phyloP scores from a whole-genome alignment of 2,888 invertebrate species.

The Hesperia comma region DNA sequence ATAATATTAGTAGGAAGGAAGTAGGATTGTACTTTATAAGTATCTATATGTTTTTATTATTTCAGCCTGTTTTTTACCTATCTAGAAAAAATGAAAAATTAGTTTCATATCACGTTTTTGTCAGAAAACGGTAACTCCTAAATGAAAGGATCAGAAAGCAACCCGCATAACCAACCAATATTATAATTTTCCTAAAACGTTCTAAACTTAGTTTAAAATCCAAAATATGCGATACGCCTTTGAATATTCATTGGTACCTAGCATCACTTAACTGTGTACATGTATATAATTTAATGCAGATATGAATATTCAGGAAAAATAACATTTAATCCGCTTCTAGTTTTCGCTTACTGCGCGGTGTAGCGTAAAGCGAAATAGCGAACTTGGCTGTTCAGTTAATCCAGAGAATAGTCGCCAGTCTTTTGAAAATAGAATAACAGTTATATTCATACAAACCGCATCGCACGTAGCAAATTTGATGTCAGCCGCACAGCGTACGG shows the following conservation, averaged over 20 bases:
- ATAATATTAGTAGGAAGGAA: too few relatives aligned
- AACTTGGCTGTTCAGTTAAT: slow-evolving; percentile 17
- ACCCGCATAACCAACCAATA: not conserved
- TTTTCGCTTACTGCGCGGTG: slow-evolving; percentile 4
- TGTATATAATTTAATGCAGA: not conserved
- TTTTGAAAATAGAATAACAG: slow-evolving; percentile 33
- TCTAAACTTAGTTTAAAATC: not conserved
- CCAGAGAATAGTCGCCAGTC: slow-evolving; percentile 18
- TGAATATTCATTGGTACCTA: not conserved
- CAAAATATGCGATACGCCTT: not conserved
- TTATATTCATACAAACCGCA: slow-evolving; percentile 25
- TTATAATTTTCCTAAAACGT: not conserved
- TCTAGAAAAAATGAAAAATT: too few relatives aligned
- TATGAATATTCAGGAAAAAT: slow-evolving; percentile 1
- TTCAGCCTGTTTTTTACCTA: too few relatives aligned
- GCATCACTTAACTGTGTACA: not conserved
- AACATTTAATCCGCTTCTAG: slow-evolving; percentile 1
- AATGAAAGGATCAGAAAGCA: too few relatives aligned
- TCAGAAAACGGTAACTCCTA: too few relatives aligned
- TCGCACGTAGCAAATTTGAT: slow-evolving; percentile 37
- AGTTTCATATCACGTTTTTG: too few relatives aligned
- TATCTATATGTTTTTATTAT: too few relatives aligned
- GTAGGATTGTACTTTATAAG: too few relatives aligned
- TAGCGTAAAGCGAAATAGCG: slow-evolving; percentile 12
- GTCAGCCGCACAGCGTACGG: slow-evolving; percentile 41